Evolutionary conservation across 2,888 invertebrate genomes (phyloP), one percentile per base, ranked within the genome.

Genomic region (Cryptus viduatorius): DNA sequence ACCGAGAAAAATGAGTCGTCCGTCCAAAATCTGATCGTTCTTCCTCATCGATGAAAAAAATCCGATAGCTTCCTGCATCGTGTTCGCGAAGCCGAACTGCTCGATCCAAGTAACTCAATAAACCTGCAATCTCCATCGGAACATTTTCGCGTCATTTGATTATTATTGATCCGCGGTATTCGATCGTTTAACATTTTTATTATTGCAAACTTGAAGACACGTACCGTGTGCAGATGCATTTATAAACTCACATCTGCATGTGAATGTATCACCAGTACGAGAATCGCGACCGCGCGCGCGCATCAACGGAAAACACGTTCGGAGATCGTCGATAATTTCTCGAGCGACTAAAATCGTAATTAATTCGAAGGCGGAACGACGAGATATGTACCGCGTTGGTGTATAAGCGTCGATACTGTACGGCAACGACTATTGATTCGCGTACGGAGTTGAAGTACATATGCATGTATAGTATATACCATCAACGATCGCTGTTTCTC

Each of bases 311-410:
- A 68, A 86, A 86, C 79, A 82, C 69, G 83, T 77, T 73, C 73
- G 69, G 42, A 83, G 81, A 79, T 78, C 82, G 65, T 82, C 78
- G 83, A 77, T 80, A 53, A 80, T 80, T 77, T 77, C 77, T 67
- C 80, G 80, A 84, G 53, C 72, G 72, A 80, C 80, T 77, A 80
- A 80, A 80, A 77, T 84, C 61, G 80, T 80, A 84, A 84, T 84
- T 84, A 84, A 84, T 84, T 80, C 80, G 56, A 77, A 84, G 79
- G 80, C 83, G 80, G 80, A 73, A 77, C 76, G 72, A 73, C 46
- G 61, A 50, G 61, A 48, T 61, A 75, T 56, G 82, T 75, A 50
- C 31, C 50, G 37, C 5, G 16, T 37, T 37, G 37, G 31, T 14
- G 14, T 48, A 64, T 14, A 16, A 64, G 31, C 16, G n/a, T 24